Evolutionary conservation across 2,888 invertebrate genomes (phyloP), one percentile per base, ranked within the genome.

Genomic region (Liodrosophila aerea): DNA sequence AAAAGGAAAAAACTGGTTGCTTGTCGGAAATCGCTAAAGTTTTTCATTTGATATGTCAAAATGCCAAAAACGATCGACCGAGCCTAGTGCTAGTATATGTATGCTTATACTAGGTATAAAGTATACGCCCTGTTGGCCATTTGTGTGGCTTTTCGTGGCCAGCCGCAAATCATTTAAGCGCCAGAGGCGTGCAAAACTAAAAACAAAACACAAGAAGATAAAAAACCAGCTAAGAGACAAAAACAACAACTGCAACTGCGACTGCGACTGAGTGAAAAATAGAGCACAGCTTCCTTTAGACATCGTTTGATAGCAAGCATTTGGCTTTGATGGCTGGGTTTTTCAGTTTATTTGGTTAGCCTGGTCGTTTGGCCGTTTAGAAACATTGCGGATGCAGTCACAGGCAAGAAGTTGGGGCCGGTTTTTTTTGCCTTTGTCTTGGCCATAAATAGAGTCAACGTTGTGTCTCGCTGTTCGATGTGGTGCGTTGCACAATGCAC

Each of bases 11-110:
- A 78, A 80, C 78, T 72, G 76, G 80, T 78, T 60, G 51, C 58
- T 74, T 78, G 78, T 78, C 78, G 78, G 78, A 78, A 78, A 82
- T 80, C 66, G 74, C 41, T 64, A 49, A 62, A 69, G 65, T 74
- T 78, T 82, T 78, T 74, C 65, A 64, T 72, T 78, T 83, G 83
- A 80, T 83, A 83, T 83, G 83, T 78, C 83, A 78, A 78, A 78
- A 82, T 83, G 76, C 68, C 69, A 64, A 64, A 72, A 60, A 59
- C 52, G 47, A 44, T 49, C 45, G 7, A 13, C 7, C 34, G 13
- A 3, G 40, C 18, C 54, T 30, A 52, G 7, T 51, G 30, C 68
- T 15, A 46, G 66, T 41, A 54, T 37, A 57, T 52, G 18, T 46
- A 11, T 45, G 36, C 13, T 18, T 53, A 30, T 63, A 52, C 45